Percentiles rank a stretch among this genome's conserved stretches.
Evolutionary conservation across 2,113 vertebrate genomes (phyloP).

Genomic region (Percopsis transmontana): DNA sequence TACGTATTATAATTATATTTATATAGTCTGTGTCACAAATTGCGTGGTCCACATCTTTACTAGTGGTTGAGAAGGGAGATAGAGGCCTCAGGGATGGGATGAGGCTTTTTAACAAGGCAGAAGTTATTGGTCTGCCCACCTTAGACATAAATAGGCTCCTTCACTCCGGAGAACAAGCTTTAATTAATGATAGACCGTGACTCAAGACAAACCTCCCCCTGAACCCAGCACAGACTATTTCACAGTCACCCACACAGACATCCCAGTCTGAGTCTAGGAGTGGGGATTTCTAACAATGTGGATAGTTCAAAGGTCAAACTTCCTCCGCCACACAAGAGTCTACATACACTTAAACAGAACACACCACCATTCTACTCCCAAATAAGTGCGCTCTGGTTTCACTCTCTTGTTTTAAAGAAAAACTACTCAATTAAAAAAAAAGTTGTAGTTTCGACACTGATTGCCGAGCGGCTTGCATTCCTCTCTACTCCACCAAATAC

Average conservation of each 20-base stretch:
- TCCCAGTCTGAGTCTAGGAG: slow-evolving; percentile 42
- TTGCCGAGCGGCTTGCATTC: too few relatives aligned
- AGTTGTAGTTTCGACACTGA: too few relatives aligned
- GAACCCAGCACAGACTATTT: slow-evolving; percentile 63
- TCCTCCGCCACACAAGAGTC: slow-evolving; percentile 31
- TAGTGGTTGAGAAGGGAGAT: slow-evolving; percentile 43
- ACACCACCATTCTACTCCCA: not conserved
- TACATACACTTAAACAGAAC: not conserved
- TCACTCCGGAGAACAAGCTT: slow-evolving; percentile 45
- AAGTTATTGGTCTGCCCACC: slow-evolving; percentile 43
- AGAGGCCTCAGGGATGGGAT: slow-evolving; percentile 45
- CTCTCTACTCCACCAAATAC: too few relatives aligned
- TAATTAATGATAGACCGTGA: slow-evolving; percentile 62
- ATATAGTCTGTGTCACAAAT: not conserved
- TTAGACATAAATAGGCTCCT: slow-evolving; percentile 49
- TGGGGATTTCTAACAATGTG: slow-evolving; percentile 62
- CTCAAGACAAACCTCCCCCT: slow-evolving; percentile 65
- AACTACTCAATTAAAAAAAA: not conserved
- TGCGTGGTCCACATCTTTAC: slow-evolving; percentile 37
- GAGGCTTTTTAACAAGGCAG: slow-evolving; percentile 49
- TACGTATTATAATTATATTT: too few relatives aligned
- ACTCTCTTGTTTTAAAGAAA: not conserved
- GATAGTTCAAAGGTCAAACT: slow-evolving; percentile 57
- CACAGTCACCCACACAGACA: slow-evolving; percentile 56
- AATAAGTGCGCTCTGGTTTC: not conserved